Base-by-base conservation (phyloP, 1,140 invertebrate genomes). In the Drosophila ironensis region DNA sequence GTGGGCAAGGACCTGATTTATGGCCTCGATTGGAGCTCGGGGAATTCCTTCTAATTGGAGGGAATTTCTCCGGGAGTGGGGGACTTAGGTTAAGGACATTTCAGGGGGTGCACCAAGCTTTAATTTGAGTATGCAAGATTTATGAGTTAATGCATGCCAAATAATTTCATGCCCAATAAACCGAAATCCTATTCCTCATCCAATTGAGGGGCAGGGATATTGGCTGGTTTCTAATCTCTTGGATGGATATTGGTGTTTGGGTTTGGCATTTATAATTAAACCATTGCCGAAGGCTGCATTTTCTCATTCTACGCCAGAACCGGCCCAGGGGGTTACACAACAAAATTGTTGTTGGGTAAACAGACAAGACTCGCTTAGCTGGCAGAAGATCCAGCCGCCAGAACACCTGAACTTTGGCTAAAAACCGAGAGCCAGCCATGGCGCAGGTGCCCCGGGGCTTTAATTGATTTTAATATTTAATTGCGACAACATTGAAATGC, bases 391-490 rank as follows among this genome's bases (percentile, higher is more conserved):
- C 8, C n/a, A n/a, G 14, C 7, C 30, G 3, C 7, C 20, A 6
- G 20, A 7, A 5, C n/a, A 41, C 19, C 30, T 8, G 8, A 6
- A 20, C 24, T 22, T 11, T 22, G 20, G 7, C 9, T 8, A 16
- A 40, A 54, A 24, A 33, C 48, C 24, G 24, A 16, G 22, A 50
- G 20, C 20, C 20, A 2, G 20, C 20, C 20, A 22, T 11, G n/a
- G 25, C 38, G 27, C 16, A 28, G 27, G 27, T 35, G 61, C 45
- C 33, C 17, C 25, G 19, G 68, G 42, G 47, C 57, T 71, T 84
- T 82, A 82, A 84, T 84, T 84, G 80, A 78, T 74, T 84, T 84
- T 86, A 86, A 84, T 84, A 86, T 78, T 78, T 86, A 73, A 84
- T 86, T 86, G 42, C 17, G 42, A 41, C 53, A 84, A 82, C 72